Conservation (phyloP, 2,888 invertebrate species). For the Griposia aprilina region DNA sequence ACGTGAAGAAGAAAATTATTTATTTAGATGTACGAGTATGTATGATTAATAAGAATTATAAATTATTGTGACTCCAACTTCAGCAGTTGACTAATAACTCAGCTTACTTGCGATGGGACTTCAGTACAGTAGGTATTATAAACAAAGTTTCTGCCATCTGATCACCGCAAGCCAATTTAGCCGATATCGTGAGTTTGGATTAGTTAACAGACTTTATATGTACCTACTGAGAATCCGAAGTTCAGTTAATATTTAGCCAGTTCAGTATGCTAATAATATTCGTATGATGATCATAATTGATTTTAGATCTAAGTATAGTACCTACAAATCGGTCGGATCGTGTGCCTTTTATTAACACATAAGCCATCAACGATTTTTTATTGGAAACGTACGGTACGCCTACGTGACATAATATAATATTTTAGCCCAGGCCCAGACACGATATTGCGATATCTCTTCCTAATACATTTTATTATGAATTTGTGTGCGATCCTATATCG, state of each 20-base stretch:
- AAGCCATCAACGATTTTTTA: constrained; percentile 3
- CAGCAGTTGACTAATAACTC: neutral
- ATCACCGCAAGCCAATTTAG: neutral
- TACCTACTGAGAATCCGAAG: neutral
- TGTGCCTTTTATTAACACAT: neutral
- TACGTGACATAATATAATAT: constrained; percentile 1
- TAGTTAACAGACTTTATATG: neutral
- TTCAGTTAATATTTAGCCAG: neutral
- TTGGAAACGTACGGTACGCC: neutral
- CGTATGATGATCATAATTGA: neutral
- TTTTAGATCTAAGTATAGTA: neutral
- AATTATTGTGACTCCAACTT: too few species aligned
- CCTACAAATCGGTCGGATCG: neutral
- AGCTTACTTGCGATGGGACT: too few species aligned
- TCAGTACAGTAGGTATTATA: neutral
- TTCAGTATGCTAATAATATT: neutral
- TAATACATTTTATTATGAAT: constrained; percentile 1
- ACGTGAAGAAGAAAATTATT: neutral
- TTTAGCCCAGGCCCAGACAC: neutral
- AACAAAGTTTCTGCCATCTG: neutral
- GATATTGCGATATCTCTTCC: constrained; percentile 20
- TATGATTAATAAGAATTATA: neutral
- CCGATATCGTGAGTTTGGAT: neutral
- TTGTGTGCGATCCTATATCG: neutral
- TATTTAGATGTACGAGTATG: too few species aligned